These are phyloP conservation scores for Lagria hirta DNA, from an alignment of 2,888 invertebrate species.

Conservation along the genomic window DNA sequence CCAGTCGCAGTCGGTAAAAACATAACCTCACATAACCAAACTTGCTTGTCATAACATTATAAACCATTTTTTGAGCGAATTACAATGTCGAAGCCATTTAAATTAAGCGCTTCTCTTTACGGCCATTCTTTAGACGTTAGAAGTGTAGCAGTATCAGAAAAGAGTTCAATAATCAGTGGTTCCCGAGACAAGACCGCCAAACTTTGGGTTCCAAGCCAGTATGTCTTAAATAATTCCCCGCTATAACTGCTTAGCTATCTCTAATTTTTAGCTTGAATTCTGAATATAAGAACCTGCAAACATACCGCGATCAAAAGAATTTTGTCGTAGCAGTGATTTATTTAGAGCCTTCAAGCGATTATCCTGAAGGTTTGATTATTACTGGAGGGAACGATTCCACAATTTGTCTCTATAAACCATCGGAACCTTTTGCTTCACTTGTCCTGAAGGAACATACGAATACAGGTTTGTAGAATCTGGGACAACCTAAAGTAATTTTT, in stretches of 20 bases:
- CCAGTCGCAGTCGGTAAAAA: not conserved
- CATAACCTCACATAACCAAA: constrained; percentile 14
- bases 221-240: constrained; percentile 32
- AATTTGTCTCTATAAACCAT: constrained; percentile 76
- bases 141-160: constrained; percentile 65
- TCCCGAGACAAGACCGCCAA: constrained; percentile 88
- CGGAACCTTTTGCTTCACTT: constrained; percentile 67
- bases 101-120: constrained; percentile 73
- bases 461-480: constrained; percentile 58
- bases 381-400: constrained; percentile 89
- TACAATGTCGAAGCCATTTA: constrained; percentile 61
- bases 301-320: constrained; percentile 78
- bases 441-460: constrained; percentile 77
- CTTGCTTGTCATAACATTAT: constrained; percentile 13
- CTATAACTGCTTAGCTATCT: constrained; percentile 3
- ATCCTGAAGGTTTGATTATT: constrained; percentile 76
- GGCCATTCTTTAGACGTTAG: constrained; percentile 88
- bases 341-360: constrained; percentile 67
- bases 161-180: constrained; percentile 78
- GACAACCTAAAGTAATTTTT: too few relatives aligned
- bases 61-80: not conserved
- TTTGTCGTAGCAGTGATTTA: constrained; percentile 83
- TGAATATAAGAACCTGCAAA: constrained; percentile 63
- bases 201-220: constrained; percentile 82
- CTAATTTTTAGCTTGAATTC: constrained; percentile 11